A percentile compares a stretch with the other conserved stretches of the same genome.
Conservation (phyloP, 2,888 invertebrate species). For the Dryobotodes eremita region DNA sequence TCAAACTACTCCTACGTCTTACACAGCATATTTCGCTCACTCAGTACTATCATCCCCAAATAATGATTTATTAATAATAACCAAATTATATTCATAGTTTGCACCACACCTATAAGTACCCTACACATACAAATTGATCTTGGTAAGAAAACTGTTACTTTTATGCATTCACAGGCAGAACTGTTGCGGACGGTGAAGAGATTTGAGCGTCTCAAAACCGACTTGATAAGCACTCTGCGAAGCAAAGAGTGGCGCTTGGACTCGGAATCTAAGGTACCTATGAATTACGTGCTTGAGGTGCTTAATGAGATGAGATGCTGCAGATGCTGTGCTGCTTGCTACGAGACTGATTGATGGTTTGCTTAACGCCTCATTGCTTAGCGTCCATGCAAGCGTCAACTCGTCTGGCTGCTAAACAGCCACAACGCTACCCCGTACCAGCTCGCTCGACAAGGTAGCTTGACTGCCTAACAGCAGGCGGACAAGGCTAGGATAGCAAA, state of each 20-base stretch:
- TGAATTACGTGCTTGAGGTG: neutral
- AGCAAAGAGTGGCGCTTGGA: conserved; percentile 90
- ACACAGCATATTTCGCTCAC: neutral
- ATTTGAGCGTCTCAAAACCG: conserved; percentile 88
- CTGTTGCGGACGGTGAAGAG: conserved; percentile 87
- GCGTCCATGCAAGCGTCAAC: neutral
- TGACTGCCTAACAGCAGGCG: no score
- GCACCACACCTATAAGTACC: no score
- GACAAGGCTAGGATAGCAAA: no score
- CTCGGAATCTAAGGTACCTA: conserved; percentile 85
- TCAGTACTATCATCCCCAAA: neutral
- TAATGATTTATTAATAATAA: neutral
- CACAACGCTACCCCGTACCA: no score
- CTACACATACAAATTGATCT: neutral
- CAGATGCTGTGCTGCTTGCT: neutral
- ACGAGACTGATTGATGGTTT: neutral
- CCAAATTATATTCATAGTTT: neutral
- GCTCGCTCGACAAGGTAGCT: no score
- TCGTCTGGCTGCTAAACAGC: neutral
- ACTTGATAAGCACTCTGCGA: conserved; percentile 87
- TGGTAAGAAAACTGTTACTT: neutral
- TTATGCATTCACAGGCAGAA: conserved; percentile 80
- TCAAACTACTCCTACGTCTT: neutral
- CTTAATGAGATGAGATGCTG: neutral
- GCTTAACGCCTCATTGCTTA: neutral